Percentiles rank a stretch among this genome's conserved stretches.
These are phyloP conservation scores for Mobula birostris DNA, from an alignment of 2,113 vertebrate genomes.

Conservation along the genomic window DNA sequence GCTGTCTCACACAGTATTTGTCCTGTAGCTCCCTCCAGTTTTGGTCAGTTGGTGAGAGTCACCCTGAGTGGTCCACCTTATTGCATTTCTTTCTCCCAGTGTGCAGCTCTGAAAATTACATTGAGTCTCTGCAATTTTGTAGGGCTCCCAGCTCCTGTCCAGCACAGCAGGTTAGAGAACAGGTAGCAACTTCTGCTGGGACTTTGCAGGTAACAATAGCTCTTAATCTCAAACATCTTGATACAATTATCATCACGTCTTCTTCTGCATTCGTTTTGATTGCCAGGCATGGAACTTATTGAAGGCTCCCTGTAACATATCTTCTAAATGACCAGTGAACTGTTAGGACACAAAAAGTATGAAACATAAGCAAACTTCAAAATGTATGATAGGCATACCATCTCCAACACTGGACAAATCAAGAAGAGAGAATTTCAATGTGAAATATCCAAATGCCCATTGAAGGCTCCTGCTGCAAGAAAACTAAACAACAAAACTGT, in stretches of 20 bases:
- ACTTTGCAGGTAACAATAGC: constrained; percentile 11
- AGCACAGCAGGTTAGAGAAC: constrained; percentile 11
- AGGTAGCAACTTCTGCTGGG: neutral
- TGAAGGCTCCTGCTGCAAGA: neutral
- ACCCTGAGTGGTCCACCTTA: constrained; percentile 35
- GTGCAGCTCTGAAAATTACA: constrained; percentile 30
- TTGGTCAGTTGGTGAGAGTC: constrained; percentile 21
- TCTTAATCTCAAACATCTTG: constrained; percentile 46
- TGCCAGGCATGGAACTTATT: constrained; percentile 94
- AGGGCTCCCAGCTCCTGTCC: neutral
- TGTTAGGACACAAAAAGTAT: constrained; percentile 47
- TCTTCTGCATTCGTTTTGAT: constrained; percentile 86
- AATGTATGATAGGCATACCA: neutral
- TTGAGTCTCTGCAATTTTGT: neutral
- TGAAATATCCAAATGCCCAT: neutral
- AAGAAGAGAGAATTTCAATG: neutral
- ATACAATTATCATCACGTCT: constrained; percentile 69
- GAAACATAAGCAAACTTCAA: neutral
- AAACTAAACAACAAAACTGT: neutral
- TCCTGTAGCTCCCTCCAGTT: constrained; percentile 14
- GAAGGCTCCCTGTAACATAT: constrained; percentile 92
- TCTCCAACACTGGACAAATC: neutral
- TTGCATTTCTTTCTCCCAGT: constrained; percentile 33
- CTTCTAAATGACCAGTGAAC: constrained; percentile 89
- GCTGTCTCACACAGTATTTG: neutral